Evolutionary conservation across 2,113 vertebrate genomes (phyloP), one percentile per base, ranked within the genome.

Genomic region (Hemicordylus capensis): DNA sequence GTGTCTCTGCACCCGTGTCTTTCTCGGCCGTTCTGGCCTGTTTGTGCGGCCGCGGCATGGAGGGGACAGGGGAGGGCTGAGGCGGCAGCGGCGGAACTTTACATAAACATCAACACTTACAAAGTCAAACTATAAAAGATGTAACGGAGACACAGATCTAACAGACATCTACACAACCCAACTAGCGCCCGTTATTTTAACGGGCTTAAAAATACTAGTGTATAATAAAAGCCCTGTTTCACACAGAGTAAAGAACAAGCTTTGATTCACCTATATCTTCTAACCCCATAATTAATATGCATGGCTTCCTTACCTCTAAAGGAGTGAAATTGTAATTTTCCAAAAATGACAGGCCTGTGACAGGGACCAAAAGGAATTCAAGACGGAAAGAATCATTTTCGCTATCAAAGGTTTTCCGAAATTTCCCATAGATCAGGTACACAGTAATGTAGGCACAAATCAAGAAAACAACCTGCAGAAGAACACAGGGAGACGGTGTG

Each of bases 281-380:
- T 69, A 58, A 46, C 4, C 67, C 76, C 24, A 75, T 61, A 42
- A 83, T n/a, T 59, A 76, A 73, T 12, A 63, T n/a, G 24, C 59
- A 11, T 10, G 19, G 34, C 69, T 81, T 76, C 48, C 95, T 95
- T 95, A 99, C 99, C 98, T 99, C 99, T 91, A 99, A 39, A 0
- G 97, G 97, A 0, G 97, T 97, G 88, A 98, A 98, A 39, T 94
- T 97, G 48, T 99, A 98, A 94, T 99, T 98, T 93, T 99, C 98
- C 87, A 99, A 95, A 90, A 99, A 98, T 1, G 99, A 98, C 24
- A 99, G 95, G 20, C 98, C 98, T 1, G 96, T 95, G 77, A 99
- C 98, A 0, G 99, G 99, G 51, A 99, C 96, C 94, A 99, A 90
- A 81, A 99, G 97, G 89, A 99, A 99, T 93, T 99, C 98, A 1